Evolutionary conservation across 2,888 invertebrate genomes (phyloP).

Genomic region (Tenodera sinensis): DNA sequence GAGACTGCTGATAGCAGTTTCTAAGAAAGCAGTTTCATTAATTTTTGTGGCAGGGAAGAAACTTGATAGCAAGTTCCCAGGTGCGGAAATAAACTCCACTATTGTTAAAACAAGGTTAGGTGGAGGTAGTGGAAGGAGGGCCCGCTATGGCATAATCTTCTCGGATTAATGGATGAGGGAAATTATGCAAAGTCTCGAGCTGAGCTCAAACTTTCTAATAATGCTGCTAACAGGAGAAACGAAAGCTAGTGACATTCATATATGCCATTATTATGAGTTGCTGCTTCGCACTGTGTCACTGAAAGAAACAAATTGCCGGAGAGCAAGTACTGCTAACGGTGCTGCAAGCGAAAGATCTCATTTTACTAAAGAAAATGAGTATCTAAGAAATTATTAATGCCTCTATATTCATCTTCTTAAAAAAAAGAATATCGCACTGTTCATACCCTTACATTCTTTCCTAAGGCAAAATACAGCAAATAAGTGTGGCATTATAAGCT

Average conservation of each 20-base stretch:
- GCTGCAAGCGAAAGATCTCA: neutral
- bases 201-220: neutral
- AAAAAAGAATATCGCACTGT: too few species aligned
- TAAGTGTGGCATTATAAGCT: too few species aligned
- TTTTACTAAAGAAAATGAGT: neutral
- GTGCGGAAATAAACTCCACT: neutral
- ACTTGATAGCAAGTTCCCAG: neutral
- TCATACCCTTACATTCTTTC: too few species aligned
- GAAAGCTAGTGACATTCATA: neutral
- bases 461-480: too few species aligned
- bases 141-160: neutral
- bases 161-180: neutral
- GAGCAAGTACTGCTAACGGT: neutral
- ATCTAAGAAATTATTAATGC: too few species aligned
- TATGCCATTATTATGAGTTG: neutral
- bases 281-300: neutral
- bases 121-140: neutral
- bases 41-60: neutral
- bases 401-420: too few species aligned
- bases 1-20: neutral
- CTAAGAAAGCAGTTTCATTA: neutral
- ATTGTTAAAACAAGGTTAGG: neutral
- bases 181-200: neutral
- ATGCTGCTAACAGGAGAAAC: neutral
- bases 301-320: neutral